A percentile compares a stretch with the other conserved stretches of the same genome.
phyloP scores from a whole-genome alignment of 2,113 vertebrate genomes.

The Pteruthius melanotis region DNA sequence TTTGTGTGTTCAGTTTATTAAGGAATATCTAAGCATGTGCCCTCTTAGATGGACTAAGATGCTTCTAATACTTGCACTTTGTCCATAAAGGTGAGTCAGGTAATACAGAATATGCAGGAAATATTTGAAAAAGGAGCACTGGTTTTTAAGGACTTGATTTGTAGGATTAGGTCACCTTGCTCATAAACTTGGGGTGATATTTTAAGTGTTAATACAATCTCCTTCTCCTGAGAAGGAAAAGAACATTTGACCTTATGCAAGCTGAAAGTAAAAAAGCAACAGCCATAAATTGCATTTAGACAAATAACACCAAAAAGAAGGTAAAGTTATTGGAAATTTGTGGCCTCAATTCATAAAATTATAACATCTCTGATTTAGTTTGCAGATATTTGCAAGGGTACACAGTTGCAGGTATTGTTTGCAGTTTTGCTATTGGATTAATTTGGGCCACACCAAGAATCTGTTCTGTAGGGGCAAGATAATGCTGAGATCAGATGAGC shows the following conservation, averaged over 20 bases:
- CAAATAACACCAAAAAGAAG: neutral
- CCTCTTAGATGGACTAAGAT: neutral
- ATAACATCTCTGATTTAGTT: neutral
- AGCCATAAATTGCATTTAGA: neutral
- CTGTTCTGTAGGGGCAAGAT: accelerated
- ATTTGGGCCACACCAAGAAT: neutral
- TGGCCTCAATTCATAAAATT: neutral
- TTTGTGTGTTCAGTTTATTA: neutral
- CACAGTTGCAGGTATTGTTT: neutral
- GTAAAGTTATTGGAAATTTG: neutral
- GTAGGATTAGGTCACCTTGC: neutral
- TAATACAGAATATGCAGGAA: accelerated
- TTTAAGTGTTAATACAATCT: neutral
- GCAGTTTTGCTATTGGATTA: neutral
- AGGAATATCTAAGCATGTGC: neutral
- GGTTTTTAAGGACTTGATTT: neutral
- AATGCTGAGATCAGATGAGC: neutral
- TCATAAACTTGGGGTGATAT: neutral
- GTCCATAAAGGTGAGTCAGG: neutral
- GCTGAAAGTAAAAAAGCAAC: neutral
- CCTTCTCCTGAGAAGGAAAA: neutral
- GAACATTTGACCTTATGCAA: neutral
- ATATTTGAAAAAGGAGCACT: neutral
- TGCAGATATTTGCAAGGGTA: neutral
- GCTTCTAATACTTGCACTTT: neutral